Evolutionary conservation across 2,113 vertebrate species (phyloP).

Genomic region (Peromyscus maniculatus): DNA sequence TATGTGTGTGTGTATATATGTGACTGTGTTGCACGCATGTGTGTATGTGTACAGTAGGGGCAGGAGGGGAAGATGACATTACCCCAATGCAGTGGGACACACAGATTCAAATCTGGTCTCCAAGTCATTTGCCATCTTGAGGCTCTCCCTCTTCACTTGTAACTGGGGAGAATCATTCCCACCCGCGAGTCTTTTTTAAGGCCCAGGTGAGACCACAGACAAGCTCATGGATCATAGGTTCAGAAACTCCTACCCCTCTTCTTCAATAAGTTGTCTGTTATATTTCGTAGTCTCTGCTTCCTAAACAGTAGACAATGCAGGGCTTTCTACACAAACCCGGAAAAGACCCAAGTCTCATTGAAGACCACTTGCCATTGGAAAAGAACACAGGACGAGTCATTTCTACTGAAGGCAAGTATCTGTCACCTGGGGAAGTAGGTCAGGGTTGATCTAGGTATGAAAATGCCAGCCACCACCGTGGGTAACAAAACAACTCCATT

Average conservation of each 20-base stretch:
- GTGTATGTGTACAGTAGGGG: background rate
- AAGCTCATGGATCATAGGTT: background rate
- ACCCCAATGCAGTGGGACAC: background rate
- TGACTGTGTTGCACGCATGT: background rate
- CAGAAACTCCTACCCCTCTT: background rate
- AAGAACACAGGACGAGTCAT: background rate
- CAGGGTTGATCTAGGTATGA: background rate
- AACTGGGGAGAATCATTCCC: background rate
- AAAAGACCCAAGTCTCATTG: background rate
- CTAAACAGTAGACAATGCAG: background rate
- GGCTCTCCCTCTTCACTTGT: background rate
- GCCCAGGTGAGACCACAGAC: background rate
- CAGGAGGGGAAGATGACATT: background rate
- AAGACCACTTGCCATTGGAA: background rate
- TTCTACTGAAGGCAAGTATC: background rate
- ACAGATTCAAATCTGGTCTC: background rate
- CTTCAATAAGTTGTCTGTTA: background rate
- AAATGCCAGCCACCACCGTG: background rate
- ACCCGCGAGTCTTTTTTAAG: background rate
- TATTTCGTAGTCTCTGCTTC: background rate
- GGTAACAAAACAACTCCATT: background rate
- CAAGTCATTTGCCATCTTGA: background rate
- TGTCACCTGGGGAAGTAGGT: background rate
- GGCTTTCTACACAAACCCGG: background rate
- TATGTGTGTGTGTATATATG: background rate